Evolutionary conservation across 2,797 vertebrate genomes (phyloP).

Genomic region (Anguilla marmorata): DNA sequence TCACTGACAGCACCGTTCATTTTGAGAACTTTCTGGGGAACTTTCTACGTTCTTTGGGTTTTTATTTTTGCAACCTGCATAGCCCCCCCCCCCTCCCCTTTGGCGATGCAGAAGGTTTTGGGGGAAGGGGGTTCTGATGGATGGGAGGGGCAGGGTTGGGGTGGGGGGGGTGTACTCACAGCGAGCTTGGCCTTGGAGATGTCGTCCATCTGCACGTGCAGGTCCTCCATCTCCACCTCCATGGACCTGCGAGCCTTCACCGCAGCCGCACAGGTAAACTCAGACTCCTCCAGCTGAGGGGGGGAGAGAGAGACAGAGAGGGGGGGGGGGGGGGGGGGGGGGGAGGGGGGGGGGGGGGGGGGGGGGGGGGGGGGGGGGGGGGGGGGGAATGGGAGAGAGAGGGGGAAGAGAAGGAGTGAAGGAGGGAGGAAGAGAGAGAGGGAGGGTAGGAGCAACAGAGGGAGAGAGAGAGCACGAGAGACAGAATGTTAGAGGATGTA

Average conservation of each 20-base stretch:
- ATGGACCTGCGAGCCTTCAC: constrained; percentile 95
- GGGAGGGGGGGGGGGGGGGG: neutral
- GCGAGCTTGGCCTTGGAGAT: constrained; percentile 88
- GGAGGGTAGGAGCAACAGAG: neutral
- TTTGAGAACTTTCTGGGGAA: neutral
- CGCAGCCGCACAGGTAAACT: constrained; percentile 89
- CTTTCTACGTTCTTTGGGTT: too few relatives aligned
- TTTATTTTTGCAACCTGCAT: too few relatives aligned
- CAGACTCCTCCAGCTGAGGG: constrained; percentile 91
- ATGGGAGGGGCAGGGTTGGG: too few relatives aligned
- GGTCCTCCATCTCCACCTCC: constrained; percentile 96
- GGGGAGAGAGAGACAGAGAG: too few relatives aligned
- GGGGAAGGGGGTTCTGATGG: too few relatives aligned
- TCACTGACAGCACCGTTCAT: neutral
- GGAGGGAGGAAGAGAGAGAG: neutral
- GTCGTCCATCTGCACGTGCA: constrained; percentile 96
- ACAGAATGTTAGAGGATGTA: neutral
- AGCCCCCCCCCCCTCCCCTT: too few relatives aligned
- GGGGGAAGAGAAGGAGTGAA: neutral
- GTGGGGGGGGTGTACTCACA: constrained; percentile 65
- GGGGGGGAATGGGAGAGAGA: neutral
- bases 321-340: neutral
- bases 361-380: neutral
- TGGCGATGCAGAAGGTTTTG: too few relatives aligned
- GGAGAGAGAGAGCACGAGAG: neutral